These are phyloP conservation scores for Uria lomvia DNA, from an alignment of 2,113 vertebrate genomes.

Conservation along the genomic window DNA sequence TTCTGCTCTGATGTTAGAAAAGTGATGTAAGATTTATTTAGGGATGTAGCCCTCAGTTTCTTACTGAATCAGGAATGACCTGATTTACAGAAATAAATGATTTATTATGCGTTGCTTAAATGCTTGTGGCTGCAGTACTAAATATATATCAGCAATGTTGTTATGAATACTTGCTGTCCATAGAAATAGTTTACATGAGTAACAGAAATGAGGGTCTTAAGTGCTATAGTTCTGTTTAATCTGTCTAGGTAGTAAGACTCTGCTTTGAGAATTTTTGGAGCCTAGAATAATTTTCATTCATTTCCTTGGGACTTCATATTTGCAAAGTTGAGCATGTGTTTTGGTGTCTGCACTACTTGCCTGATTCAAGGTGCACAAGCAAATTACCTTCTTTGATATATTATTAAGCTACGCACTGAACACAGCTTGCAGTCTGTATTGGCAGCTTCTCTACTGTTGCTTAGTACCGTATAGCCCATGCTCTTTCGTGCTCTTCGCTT, in stretches of 20 bases:
- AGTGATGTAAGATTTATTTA: slow-evolving; percentile 54
- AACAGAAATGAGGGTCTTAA: neutral
- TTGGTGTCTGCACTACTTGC: neutral
- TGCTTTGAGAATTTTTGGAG: neutral
- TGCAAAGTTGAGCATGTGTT: neutral
- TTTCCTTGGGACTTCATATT: neutral
- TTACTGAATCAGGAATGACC: neutral
- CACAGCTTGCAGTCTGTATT: neutral
- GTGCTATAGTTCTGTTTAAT: neutral
- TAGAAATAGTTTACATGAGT: neutral
- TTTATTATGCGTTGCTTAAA: slow-evolving; percentile 31
- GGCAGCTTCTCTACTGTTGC: neutral
- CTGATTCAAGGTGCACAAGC: neutral
- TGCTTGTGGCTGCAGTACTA: neutral
- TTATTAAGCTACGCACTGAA: neutral
- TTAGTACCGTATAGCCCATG: neutral
- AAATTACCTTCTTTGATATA: neutral
- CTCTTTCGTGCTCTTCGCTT: neutral
- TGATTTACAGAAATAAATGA: slow-evolving; percentile 12
- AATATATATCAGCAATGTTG: neutral
- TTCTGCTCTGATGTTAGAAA: slow-evolving; percentile 6
- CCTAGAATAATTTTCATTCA: neutral
- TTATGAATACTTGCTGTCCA: neutral
- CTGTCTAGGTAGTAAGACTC: neutral
- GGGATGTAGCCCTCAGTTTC: neutral